Evolutionary conservation across 2,888 invertebrate genomes (phyloP), one percentile per base, ranked within the genome.

Genomic region (Ophion ellenae): DNA sequence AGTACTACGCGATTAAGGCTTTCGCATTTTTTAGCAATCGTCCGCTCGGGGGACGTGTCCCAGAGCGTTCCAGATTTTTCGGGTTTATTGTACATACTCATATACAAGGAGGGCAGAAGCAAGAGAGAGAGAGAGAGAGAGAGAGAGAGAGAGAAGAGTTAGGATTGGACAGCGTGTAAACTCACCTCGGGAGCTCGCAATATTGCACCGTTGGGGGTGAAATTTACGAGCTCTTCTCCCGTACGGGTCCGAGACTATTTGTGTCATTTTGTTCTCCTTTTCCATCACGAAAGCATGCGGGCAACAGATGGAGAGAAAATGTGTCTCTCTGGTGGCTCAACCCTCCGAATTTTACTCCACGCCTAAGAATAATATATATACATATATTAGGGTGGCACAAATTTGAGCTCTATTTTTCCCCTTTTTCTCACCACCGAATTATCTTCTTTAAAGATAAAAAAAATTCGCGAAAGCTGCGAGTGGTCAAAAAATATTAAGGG

Each of bases 101-200:
- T 80, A 36, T 45, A 59, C 59, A 17, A 74, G 28, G 47, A 17
- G 59, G 40, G n/a, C 20, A n/a, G 28, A 32, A 78, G 24, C 17
- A 36, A 78, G 40, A 24, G 59, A 78, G 69, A 40, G n/a, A 53
- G 64, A 64, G 64, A 47, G 64, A 64, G 24, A 78, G 69, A 40
- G 28, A 32, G 3, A 32, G 32, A 32, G 32, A 32, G 32, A 78
- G 40, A 24, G 59, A 86, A 84, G 86, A 84, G 83, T 86, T 83
- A 81, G 78, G 83, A 59, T 83, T 70, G 81, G 36, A 69, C 74
- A 64, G 80, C 73, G 83, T 86, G 86, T 83, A 86, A 78, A 86
- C 83, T 86, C 83, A 83, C 86, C 86, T 78, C 83, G 83, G 83
- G 81, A 79, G 76, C 69, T 66, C 70, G 86, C 83, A 81, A 86